Percentiles rank a stretch among this genome's conserved stretches.
Conservation (phyloP, 2,113 vertebrate species). For the Myotis brandtii region DNA sequence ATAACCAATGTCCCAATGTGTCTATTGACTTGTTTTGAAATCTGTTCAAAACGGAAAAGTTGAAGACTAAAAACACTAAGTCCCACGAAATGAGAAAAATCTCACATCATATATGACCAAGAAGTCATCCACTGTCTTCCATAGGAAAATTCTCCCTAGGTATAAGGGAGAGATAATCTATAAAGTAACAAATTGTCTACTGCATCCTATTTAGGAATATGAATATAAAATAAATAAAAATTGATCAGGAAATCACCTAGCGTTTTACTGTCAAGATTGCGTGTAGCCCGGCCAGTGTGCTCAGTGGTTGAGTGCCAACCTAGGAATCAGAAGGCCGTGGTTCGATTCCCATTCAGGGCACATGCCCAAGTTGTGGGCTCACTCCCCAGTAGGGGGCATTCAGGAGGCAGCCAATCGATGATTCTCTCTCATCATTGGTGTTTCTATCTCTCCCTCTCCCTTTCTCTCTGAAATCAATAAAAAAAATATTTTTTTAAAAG, state of each 20-base stretch:
- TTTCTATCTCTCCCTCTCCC: too few relatives aligned
- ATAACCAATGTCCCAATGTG: conserved; percentile 88
- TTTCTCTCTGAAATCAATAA: too few relatives aligned
- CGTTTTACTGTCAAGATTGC: neutral
- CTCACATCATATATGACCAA: conserved; percentile 74
- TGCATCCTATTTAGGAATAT: neutral
- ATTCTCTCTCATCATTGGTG: too few relatives aligned
- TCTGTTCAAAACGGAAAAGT: conserved; percentile 87
- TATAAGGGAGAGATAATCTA: conserved; percentile 38
- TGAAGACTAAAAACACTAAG: conserved; percentile 83
- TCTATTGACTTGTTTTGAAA: conserved; percentile 92
- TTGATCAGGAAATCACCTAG: neutral
- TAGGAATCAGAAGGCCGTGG: too few relatives aligned
- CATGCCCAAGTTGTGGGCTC: too few relatives aligned
- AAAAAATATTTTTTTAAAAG: too few relatives aligned
- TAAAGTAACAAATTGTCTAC: conserved; percentile 70
- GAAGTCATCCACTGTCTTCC: conserved; percentile 72
- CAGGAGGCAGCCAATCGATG: too few relatives aligned
- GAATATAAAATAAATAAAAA: conserved; percentile 46
- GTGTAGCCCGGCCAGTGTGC: too few relatives aligned
- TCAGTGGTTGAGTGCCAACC: too few relatives aligned
- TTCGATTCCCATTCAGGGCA: too few relatives aligned
- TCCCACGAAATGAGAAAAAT: conserved; percentile 80
- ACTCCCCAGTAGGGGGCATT: too few relatives aligned
- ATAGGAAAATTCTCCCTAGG: conserved; percentile 70